Evolutionary conservation across 92 coral and sea anemone genomes (phyloP).

Genomic region (Muricea muricata): DNA sequence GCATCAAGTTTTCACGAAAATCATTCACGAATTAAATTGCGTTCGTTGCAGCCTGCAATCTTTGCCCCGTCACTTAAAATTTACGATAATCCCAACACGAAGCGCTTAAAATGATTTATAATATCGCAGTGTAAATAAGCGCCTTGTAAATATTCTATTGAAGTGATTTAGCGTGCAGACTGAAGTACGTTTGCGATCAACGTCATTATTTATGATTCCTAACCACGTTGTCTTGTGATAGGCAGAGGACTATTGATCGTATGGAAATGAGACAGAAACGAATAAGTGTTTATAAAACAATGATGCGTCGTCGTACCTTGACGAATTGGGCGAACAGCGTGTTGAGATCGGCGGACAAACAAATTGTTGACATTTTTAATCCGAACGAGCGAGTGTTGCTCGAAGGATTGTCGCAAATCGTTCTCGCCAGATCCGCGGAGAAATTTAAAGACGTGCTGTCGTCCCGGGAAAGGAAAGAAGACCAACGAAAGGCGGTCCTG

Average conservation of each 20-base stretch:
- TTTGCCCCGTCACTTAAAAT: too few species aligned
- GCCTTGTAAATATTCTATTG: neutral
- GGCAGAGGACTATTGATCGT: neutral
- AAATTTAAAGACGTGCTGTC: constrained; percentile 10
- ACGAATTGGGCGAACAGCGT: constrained; percentile 90
- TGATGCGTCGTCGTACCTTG: constrained; percentile 82
- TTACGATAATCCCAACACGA: neutral
- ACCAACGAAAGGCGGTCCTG: neutral
- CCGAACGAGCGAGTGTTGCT: constrained; percentile 70
- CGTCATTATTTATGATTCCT: constrained; percentile 5
- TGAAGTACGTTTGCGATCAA: neutral
- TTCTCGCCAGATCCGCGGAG: constrained; percentile 10
- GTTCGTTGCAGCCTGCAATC: too few species aligned
- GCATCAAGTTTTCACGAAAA: too few species aligned
- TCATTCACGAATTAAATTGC: too few species aligned
- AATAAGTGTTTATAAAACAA: constrained; percentile 33
- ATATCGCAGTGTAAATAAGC: neutral
- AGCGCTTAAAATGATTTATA: neutral
- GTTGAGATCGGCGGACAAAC: constrained; percentile 51
- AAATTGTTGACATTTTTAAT: constrained; percentile 75
- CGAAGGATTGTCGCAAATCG: constrained; percentile 62
- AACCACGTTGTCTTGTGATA: neutral
- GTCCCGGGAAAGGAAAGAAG: neutral
- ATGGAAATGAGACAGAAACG: constrained; percentile 40
- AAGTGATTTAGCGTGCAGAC: neutral